These are phyloP conservation scores for Xylota segnis DNA, from an alignment of 2,888 invertebrate species.

Conservation along the genomic window DNA sequence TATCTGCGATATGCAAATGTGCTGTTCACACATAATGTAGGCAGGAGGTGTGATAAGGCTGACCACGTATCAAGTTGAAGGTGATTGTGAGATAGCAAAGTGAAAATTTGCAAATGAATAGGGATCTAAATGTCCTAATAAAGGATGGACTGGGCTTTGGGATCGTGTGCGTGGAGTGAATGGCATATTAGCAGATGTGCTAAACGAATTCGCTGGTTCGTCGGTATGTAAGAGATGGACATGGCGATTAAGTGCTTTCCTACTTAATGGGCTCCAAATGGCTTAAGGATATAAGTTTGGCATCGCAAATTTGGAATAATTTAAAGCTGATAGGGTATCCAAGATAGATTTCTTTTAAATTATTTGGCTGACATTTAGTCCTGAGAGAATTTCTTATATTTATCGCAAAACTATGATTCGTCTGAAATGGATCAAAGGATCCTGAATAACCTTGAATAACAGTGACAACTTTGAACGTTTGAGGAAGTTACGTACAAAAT, in stretches of 20 bases:
- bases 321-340: too few relatives aligned
- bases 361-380: too few relatives aligned
- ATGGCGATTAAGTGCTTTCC: not conserved
- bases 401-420: too few relatives aligned
- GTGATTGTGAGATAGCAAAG: constrained; percentile 55
- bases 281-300: not conserved
- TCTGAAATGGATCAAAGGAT: too few relatives aligned
- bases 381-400: too few relatives aligned
- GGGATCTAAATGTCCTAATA: constrained; percentile 26
- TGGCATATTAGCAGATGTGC: not conserved
- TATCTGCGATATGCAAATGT: constrained; percentile 73
- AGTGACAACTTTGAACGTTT: too few relatives aligned
- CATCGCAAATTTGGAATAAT: too few relatives aligned
- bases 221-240: not conserved
- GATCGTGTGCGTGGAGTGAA: constrained; percentile 31
- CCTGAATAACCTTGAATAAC: too few relatives aligned
- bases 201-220: not conserved
- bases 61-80: constrained; percentile 58
- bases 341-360: too few relatives aligned
- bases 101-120: constrained; percentile 66
- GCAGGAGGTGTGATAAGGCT: constrained; percentile 63
- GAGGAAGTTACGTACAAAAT: too few relatives aligned
- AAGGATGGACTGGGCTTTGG: constrained; percentile 1
- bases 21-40: constrained; percentile 71
- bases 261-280: not conserved